Evolutionary conservation across 2,797 vertebrate species (phyloP).

Genomic region (Coreius guichenoti): DNA sequence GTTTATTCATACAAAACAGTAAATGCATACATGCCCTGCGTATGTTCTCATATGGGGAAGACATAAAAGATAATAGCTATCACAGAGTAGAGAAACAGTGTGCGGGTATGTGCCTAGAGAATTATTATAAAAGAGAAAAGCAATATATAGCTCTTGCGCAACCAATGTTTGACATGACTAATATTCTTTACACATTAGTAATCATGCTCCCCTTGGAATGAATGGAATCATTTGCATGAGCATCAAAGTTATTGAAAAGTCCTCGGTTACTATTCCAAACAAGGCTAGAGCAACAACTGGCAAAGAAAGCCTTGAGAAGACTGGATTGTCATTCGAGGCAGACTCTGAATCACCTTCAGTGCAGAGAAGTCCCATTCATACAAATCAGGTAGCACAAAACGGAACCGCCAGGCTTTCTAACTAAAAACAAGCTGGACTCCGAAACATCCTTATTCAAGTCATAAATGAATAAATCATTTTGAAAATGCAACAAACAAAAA

Average conservation of each 20-base stretch:
- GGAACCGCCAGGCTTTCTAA: neutral
- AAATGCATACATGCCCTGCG: neutral
- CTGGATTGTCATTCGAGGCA: slow-evolving; percentile 42
- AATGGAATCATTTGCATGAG: slow-evolving; percentile 22
- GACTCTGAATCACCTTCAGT: slow-evolving; percentile 33
- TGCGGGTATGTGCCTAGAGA: neutral
- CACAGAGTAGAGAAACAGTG: neutral
- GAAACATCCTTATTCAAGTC: slow-evolving; percentile 21
- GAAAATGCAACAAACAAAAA: slow-evolving; percentile 35
- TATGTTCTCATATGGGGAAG: neutral
- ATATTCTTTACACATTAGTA: slow-evolving; percentile 5
- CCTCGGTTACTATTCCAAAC: slow-evolving; percentile 15
- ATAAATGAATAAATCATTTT: slow-evolving; percentile 38
- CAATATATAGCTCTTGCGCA: neutral
- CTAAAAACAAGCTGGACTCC: slow-evolving; percentile 1
- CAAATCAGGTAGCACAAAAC: slow-evolving; percentile 15
- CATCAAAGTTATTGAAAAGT: slow-evolving; percentile 9
- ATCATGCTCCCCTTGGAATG: neutral
- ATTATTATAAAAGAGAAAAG: neutral
- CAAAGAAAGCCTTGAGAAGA: slow-evolving; percentile 28
- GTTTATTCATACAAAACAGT: neutral
- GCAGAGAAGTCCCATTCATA: slow-evolving; percentile 23
- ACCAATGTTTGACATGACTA: slow-evolving; percentile 16
- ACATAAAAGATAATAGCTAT: neutral
- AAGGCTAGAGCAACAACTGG: slow-evolving; percentile 15